phyloP scores from a whole-genome alignment of 2,113 vertebrate species.

The human (Homo sapiens) region DNA sequence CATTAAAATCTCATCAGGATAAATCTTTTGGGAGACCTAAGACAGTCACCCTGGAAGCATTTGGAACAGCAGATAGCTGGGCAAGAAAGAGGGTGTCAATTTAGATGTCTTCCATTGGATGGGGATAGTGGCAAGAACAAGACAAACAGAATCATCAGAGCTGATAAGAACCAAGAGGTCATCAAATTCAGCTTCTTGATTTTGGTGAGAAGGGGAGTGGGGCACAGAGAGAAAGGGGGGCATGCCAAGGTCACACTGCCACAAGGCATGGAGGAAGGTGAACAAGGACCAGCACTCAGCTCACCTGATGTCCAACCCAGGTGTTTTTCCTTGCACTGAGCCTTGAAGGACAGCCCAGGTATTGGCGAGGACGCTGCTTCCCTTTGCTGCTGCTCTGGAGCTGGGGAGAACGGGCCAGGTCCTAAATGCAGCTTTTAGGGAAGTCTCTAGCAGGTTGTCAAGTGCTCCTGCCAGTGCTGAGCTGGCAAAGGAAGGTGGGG shows the following conservation, averaged over 20 bases:
- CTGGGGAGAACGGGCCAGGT: constrained; percentile 62
- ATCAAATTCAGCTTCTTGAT: neutral
- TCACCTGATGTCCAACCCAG: neutral
- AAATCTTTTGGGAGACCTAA: constrained; percentile 45
- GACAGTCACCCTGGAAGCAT: constrained; percentile 8
- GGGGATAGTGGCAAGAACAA: neutral
- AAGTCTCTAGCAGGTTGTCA: constrained; percentile 72
- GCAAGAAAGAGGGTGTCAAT: neutral
- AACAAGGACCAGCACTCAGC: neutral
- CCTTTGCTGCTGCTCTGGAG: constrained; percentile 49
- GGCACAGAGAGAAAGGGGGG: neutral
- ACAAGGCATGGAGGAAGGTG: neutral
- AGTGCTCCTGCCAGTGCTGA: constrained; percentile 73
- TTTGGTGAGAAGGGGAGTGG: neutral
- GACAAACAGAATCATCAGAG: neutral
- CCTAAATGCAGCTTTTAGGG: constrained; percentile 65
- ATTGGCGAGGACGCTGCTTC: neutral
- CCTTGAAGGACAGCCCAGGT: constrained; percentile 64
- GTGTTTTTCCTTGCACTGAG: constrained; percentile 44
- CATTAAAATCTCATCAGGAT: constrained; percentile 73
- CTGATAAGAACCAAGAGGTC: neutral
- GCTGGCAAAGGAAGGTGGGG: constrained; percentile 68
- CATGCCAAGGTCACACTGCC: neutral
- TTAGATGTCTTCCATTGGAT: neutral
- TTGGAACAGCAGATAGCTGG: constrained; percentile 46